Conservation (phyloP, 1,140 invertebrate species). For the Zaprionus lachaisei region DNA sequence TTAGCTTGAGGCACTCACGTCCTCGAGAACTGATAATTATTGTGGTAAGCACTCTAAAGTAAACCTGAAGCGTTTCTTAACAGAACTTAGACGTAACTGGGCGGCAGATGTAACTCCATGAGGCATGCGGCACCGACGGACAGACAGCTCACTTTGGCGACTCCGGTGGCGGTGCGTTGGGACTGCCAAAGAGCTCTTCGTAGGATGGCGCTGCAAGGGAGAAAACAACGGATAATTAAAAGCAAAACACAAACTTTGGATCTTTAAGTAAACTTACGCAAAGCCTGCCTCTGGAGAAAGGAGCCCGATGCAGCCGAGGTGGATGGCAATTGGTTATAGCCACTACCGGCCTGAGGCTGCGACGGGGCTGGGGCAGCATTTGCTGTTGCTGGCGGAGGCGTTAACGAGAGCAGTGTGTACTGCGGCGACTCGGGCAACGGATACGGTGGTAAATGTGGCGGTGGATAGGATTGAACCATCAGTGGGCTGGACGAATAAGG, state of each 20-base stretch:
- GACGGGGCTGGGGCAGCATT: not conserved
- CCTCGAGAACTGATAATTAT: constrained; percentile 33
- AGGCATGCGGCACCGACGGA: constrained; percentile 1
- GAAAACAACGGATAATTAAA: not conserved
- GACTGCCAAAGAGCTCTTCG: constrained; percentile 76
- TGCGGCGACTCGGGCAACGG: constrained; percentile 71
- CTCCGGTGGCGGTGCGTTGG: constrained; percentile 61
- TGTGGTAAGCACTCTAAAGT: constrained; percentile 63
- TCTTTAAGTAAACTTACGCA: constrained; percentile 60
- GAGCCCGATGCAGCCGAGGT: constrained; percentile 55
- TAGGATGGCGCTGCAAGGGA: constrained; percentile 72
- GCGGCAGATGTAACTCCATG: constrained; percentile 51
- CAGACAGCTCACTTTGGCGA: constrained; percentile 58
- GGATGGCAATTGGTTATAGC: constrained; percentile 68
- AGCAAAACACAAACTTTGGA: not conserved
- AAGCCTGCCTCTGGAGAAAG: constrained; percentile 58
- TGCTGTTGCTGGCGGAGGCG: constrained; percentile 34
- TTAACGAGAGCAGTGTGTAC: constrained; percentile 56
- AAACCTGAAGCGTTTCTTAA: constrained; percentile 70
- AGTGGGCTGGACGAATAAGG: constrained; percentile 77
- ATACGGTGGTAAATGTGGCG: constrained; percentile 67
- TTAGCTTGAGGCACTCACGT: constrained; percentile 35
- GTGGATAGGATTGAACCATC: constrained; percentile 77
- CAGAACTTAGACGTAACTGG: constrained; percentile 78
- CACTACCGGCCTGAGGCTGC: constrained; percentile 24